Evolutionary conservation across 1,140 invertebrate genomes (phyloP), one percentile per base, ranked within the genome.

Genomic region (Dendroctonus valens): DNA sequence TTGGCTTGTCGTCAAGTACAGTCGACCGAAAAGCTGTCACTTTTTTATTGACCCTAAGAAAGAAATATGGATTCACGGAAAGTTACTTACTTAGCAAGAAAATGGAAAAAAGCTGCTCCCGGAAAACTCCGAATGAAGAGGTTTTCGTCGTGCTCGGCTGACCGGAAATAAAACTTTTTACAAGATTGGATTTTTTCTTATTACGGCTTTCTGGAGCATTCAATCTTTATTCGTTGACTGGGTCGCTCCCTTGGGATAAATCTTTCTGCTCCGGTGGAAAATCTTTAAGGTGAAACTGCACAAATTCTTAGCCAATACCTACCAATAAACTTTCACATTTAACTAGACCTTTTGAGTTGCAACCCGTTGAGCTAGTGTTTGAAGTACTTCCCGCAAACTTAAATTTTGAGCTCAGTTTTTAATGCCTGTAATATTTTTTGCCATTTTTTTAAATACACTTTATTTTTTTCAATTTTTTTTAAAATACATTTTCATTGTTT

Each of bases 41-140:
- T 67, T 67, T 66, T 60, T 67, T 67, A 67, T 67, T 67, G 65
- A 67, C 65, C 65, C 59, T 51, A 59, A 61, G 65, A 67, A 67
- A 67, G 65, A 67, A 67, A 67, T 67, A 67, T 67, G 58, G 65
- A 67, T 67, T 53, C 26, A 50, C 12, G 55, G 51, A 57, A 61
- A 67, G 58, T 67, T 67, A 67, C 65, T 67, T 67, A 67, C 65
- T 67, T 67, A 67, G 64, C 48, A 60, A 44, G 65, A 54, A 65
- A 60, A 67, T 51, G 55, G 48, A 54, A 60, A 64, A 65, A 60
- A 46, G 50, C 46, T 51, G 50, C 39, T 41, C 26, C 15, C 41
- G 41, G 50, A 54, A 54, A 58, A 60, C 49, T 54, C 55, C 38
- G 58, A 67, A 67, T 67, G 65, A 67, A 67, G 65, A 60, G 65